These are phyloP conservation scores for Pheosia tremula DNA, from an alignment of 2,888 invertebrate species.

Conservation along the genomic window DNA sequence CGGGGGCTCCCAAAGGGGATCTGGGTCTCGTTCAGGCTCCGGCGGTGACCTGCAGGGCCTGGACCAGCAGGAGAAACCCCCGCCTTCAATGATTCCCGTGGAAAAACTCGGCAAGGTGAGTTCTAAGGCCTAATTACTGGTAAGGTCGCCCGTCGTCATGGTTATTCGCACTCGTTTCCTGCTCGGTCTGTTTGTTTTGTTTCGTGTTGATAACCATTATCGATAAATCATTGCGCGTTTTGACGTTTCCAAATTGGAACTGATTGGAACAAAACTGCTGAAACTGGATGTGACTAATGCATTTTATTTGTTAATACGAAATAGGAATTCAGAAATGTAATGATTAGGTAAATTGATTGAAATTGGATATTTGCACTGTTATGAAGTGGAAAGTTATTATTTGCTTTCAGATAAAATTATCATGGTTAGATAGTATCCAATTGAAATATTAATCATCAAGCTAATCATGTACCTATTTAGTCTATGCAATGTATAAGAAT, in stretches of 20 bases:
- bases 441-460: too few relatives aligned
- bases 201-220: slow-evolving; percentile 36
- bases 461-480: too few relatives aligned
- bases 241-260: slow-evolving; percentile 29
- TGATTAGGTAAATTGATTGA: neutral
- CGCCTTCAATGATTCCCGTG: slow-evolving; percentile 88
- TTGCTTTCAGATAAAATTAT: too few relatives aligned
- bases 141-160: slow-evolving; percentile 42
- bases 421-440: too few relatives aligned
- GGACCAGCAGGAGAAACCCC: slow-evolving; percentile 75
- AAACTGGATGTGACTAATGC: neutral
- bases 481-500: too few relatives aligned
- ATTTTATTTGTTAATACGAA: neutral
- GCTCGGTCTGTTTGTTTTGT: slow-evolving; percentile 41
- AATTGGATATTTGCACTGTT: neutral
- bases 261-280: slow-evolving; percentile 12
- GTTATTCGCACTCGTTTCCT: slow-evolving; percentile 44
- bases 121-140: slow-evolving; percentile 19
- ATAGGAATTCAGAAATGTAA: neutral
- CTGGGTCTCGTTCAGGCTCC: slow-evolving; percentile 85
- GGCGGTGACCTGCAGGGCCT: slow-evolving; percentile 87
- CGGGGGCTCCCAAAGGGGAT: slow-evolving; percentile 73
- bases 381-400: neutral
- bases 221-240: slow-evolving; percentile 30
- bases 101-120: slow-evolving; percentile 90